A percentile compares a stretch with the other conserved stretches of the same genome.
These are phyloP conservation scores for Branchinecta lindahli DNA, from an alignment of 1,140 invertebrate genomes.

Conservation along the genomic window DNA sequence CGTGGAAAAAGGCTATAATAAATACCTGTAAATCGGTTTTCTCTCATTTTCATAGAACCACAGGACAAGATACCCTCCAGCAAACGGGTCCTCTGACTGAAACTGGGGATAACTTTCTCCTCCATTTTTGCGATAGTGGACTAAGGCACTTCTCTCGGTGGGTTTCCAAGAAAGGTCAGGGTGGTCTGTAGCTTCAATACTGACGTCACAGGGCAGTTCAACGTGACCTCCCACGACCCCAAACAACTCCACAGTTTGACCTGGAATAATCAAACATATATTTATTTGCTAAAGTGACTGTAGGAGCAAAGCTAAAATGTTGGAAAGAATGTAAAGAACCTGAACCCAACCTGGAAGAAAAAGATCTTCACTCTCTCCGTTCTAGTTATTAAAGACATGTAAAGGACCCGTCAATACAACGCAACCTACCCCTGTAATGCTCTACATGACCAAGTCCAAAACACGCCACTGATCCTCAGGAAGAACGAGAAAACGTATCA, in stretches of 20 bases:
- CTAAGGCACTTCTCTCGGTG: neutral
- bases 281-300: neutral
- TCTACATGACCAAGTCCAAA: too few species aligned
- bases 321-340: too few species aligned
- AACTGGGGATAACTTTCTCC: neutral
- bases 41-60: conserved; percentile 19
- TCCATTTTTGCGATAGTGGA: neutral
- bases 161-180: conserved; percentile 6
- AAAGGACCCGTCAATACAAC: too few species aligned
- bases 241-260: conserved; percentile 7
- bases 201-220: conserved; percentile 19
- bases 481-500: too few species aligned
- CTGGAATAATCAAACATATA: conserved; percentile 1
- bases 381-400: too few species aligned
- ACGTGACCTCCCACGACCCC: conserved; percentile 13
- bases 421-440: too few species aligned
- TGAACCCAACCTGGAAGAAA: too few species aligned
- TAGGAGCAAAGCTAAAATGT: too few species aligned
- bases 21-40: conserved; percentile 21
- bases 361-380: too few species aligned
- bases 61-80: conserved; percentile 16
- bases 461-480: too few species aligned
- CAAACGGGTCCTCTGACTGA: neutral
- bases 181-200: neutral
- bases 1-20: too few species aligned